Evolutionary conservation across 2,888 invertebrate species (phyloP), one percentile per base, ranked within the genome.

Genomic region (Ornithoptera priamus): DNA sequence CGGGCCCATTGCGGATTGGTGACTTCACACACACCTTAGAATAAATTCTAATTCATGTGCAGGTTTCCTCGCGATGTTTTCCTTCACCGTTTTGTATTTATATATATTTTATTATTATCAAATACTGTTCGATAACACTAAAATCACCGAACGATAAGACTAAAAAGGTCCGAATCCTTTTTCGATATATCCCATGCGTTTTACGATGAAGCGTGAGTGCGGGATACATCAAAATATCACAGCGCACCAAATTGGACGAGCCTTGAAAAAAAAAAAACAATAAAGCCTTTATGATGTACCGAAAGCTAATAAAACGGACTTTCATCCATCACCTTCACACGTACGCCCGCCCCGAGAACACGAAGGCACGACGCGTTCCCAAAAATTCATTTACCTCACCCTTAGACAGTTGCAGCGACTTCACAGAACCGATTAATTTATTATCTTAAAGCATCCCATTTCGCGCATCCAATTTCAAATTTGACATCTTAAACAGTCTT

Each of bases 401-500:
- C 60, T 50, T 60, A 65, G 66, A 59, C 69, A 65, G 36, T 57
- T 63, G 67, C 68, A 73, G 74, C 75, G 79, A 77, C 81, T 90
- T 90, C 90, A 88, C 71, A 83, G 90, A 91, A 91, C 78, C 89
- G 88, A 89, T 90, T 89, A 91, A 92, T 91, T 90, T 89, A 89
- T 89, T 90, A 89, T 89, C 86, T 85, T 78, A 82, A 85, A 85
- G 79, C 85, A 86, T 82, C 88, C 89, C 88, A 87, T 87, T 89
- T 89, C 90, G 84, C 88, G 86, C 89, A 89, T 88, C 92, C 92
- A 92, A 92, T 92, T 92, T 92, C 91, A 90, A 91, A 87, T 87
- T 91, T 92, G 92, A 92, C 92, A 85, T 92, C 91, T 92, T 92
- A 91, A 92, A 92, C 91, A 91, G 88, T 87, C 87, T 87, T 90